These are phyloP conservation scores for Centrocercus urophasianus DNA, from an alignment of 2,113 vertebrate species.

Conservation along the genomic window DNA sequence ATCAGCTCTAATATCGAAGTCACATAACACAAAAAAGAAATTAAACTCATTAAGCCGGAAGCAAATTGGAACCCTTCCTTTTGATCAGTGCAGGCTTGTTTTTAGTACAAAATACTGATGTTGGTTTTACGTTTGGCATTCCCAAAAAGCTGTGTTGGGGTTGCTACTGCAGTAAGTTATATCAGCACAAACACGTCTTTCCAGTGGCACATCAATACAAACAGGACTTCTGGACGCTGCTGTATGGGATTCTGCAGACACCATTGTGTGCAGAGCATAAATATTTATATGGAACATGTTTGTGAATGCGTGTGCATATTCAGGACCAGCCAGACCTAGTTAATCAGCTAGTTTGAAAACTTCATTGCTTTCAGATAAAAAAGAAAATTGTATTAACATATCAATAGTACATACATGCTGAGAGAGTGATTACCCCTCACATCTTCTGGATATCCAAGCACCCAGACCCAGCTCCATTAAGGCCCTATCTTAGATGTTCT, in stretches of 20 bases:
- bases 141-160: not conserved
- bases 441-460: slow-evolving; percentile 68
- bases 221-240: slow-evolving; percentile 20
- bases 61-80: not conserved
- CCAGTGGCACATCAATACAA: slow-evolving; percentile 36
- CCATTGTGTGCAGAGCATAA: slow-evolving; percentile 55
- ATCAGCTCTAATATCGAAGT: not conserved
- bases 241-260: slow-evolving; percentile 53
- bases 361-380: slow-evolving; percentile 79
- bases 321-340: slow-evolving; percentile 52
- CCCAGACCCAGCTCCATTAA: slow-evolving; percentile 44
- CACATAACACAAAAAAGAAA: not conserved
- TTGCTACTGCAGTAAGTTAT: not conserved
- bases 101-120: not conserved
- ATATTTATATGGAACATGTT: slow-evolving; percentile 51
- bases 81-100: not conserved
- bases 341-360: slow-evolving; percentile 78
- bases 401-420: slow-evolving; percentile 79
- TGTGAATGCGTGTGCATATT: not conserved
- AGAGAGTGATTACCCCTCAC: slow-evolving; percentile 79
- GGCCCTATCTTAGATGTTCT: slow-evolving; percentile 62
- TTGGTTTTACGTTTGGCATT: not conserved
- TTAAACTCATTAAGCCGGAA: not conserved
- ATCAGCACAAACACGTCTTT: not conserved
- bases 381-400: slow-evolving; percentile 81